A percentile compares a stretch with the other conserved stretches of the same genome.
Evolutionary conservation across 1,140 invertebrate genomes (phyloP).

Genomic region (Ridgeia piscesae): DNA sequence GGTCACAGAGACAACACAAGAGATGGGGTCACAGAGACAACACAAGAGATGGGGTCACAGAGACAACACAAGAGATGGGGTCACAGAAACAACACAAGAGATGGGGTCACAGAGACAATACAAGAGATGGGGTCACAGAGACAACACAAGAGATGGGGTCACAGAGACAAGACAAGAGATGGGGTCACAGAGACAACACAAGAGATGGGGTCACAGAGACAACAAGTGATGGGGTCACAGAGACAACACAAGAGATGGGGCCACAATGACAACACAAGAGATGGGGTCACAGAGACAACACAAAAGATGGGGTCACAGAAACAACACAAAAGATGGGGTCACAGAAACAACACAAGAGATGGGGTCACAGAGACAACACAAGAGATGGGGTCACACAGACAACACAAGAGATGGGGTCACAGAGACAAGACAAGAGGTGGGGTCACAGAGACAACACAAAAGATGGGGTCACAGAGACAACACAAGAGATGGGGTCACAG

Average conservation of each 20-base stretch:
- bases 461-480: not conserved
- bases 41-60: not conserved
- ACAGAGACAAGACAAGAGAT: not conserved
- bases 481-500: not conserved
- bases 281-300: not conserved
- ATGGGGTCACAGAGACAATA: not conserved
- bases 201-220: too few relatives aligned
- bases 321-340: not conserved
- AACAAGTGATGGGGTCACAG: not conserved
- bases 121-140: not conserved
- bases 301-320: too few relatives aligned
- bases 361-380: not conserved
- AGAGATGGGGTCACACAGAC: not conserved
- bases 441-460: not conserved
- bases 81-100: not conserved
- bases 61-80: not conserved
- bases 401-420: not conserved
- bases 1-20: not conserved
- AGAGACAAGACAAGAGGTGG: not conserved
- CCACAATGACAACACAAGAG: not conserved
- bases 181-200: not conserved
- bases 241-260: not conserved
- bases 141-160: not conserved
- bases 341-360: not conserved
- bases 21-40: too few relatives aligned